Evolutionary conservation across 2,797 vertebrate genomes (phyloP).

Genomic region (Neosilurus mollespiculum): DNA sequence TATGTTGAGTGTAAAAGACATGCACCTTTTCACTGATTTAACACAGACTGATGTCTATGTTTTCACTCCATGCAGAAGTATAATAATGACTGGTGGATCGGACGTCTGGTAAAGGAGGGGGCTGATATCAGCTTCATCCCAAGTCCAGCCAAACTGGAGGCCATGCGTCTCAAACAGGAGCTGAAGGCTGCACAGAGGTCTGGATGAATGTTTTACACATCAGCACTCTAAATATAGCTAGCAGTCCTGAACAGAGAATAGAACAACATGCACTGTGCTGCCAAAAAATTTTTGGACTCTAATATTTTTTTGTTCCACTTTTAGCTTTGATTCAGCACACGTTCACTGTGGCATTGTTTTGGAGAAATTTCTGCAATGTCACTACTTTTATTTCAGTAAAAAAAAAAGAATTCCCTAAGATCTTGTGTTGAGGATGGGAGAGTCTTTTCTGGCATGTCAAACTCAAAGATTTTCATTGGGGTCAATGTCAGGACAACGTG

Average conservation of each 20-base stretch:
- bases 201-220: constrained; percentile 48
- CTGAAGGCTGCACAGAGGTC: constrained; percentile 86
- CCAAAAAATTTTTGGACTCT: too few species aligned
- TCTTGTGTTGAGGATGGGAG: too few species aligned
- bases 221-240: background rate
- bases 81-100: constrained; percentile 99
- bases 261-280: background rate
- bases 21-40: background rate
- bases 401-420: too few species aligned
- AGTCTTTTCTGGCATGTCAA: too few species aligned
- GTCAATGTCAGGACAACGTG: too few species aligned
- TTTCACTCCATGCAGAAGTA: constrained; percentile 78
- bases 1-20: background rate
- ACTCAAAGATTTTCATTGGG: too few species aligned
- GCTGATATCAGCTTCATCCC: constrained; percentile 96
- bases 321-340: too few species aligned
- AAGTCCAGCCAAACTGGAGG: constrained; percentile 92
- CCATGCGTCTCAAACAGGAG: constrained; percentile 92
- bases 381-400: too few species aligned
- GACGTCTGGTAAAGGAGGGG: constrained; percentile 93
- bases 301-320: too few species aligned
- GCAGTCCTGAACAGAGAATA: background rate
- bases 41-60: background rate
- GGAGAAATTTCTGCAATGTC: too few species aligned
- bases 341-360: too few species aligned